Evolutionary conservation across 2,113 vertebrate species (phyloP).

Genomic region (Vicugna pacos): DNA sequence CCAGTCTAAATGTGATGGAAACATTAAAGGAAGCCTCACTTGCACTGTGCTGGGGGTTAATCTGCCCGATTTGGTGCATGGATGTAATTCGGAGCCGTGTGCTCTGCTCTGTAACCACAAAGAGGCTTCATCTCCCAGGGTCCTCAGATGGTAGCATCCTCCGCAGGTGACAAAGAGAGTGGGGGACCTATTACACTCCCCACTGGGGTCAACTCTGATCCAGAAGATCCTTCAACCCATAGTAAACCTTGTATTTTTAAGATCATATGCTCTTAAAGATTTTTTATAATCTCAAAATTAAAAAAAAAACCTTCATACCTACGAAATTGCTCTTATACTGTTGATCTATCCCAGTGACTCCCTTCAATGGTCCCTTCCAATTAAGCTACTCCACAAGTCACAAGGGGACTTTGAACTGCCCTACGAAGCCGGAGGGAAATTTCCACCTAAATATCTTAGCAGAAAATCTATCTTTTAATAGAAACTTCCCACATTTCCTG

Average conservation of each 20-base stretch:
- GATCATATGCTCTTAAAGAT: neutral
- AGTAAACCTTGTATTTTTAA: neutral
- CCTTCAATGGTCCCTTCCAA: neutral
- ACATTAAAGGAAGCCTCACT: neutral
- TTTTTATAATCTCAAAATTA: neutral
- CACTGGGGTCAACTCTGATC: neutral
- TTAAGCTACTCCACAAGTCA: neutral
- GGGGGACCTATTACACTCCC: neutral
- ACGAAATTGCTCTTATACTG: neutral
- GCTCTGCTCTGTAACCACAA: neutral
- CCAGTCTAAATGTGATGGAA: too few species aligned
- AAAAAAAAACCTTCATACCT: neutral
- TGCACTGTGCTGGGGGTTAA: neutral
- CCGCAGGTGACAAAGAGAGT: neutral
- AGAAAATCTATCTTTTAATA: constrained; percentile 48
- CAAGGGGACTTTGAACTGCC: neutral
- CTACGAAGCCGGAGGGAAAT: constrained; percentile 30
- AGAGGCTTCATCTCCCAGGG: neutral
- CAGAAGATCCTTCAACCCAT: neutral
- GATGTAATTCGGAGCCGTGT: neutral
- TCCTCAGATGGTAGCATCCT: too few species aligned
- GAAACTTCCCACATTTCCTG: constrained; percentile 43
- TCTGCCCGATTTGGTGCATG: neutral
- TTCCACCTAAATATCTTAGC: constrained; percentile 41
- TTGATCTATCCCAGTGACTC: neutral